Conservation (phyloP, 2,888 invertebrate genomes). For the Syritta pipiens region DNA sequence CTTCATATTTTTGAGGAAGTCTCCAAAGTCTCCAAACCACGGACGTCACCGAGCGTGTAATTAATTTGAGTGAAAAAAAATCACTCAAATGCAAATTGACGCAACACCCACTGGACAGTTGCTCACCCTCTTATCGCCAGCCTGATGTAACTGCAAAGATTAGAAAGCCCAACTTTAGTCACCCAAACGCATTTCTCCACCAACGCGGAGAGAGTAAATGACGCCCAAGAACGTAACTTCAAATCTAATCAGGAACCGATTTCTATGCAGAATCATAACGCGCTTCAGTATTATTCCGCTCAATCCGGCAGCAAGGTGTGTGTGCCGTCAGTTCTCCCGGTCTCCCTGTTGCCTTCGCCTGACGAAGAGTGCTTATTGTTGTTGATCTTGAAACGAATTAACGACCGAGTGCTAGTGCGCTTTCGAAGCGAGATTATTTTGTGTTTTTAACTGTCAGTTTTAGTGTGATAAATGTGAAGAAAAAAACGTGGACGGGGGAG, state of each 20-base stretch:
- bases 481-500: too few relatives aligned
- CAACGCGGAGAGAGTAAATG: too few relatives aligned
- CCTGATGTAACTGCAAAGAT: too few relatives aligned
- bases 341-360: not conserved
- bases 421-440: conserved; percentile 8
- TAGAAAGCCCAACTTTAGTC: too few relatives aligned
- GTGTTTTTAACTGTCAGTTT: not conserved
- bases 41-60: too few relatives aligned
- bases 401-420: conserved; percentile 19
- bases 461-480: conserved; percentile 18
- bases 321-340: not conserved
- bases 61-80: too few relatives aligned
- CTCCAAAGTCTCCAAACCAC: too few relatives aligned
- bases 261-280: not conserved
- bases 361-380: not conserved
- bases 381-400: conserved; percentile 29
- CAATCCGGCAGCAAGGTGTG: conserved; percentile 6
- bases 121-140: too few relatives aligned
- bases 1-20: too few relatives aligned
- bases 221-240: not conserved
- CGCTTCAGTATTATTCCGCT: conserved; percentile 5
- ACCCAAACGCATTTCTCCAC: too few relatives aligned
- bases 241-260: conserved; percentile 16
- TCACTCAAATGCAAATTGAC: too few relatives aligned
- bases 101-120: too few relatives aligned